These are phyloP conservation scores for Hoplodrina blanda DNA, from an alignment of 2,888 invertebrate species.

Conservation along the genomic window DNA sequence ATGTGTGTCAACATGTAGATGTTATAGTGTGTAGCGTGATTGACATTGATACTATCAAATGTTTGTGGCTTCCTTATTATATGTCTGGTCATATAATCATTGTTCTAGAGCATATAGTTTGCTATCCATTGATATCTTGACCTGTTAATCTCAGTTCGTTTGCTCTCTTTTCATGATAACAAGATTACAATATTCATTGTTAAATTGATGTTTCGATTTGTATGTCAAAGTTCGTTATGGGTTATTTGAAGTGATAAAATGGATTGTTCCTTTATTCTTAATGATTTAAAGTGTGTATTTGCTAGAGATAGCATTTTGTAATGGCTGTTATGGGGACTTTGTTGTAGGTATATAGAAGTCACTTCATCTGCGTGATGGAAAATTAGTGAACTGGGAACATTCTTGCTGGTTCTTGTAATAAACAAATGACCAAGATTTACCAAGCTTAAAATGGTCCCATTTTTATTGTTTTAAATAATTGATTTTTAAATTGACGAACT, in stretches of 20 bases:
- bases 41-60: constrained; percentile 38
- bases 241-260: constrained; percentile 39
- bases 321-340: background rate
- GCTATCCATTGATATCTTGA: constrained; percentile 24
- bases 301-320: background rate
- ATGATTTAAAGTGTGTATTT: constrained; percentile 2
- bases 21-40: constrained; percentile 11
- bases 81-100: constrained; percentile 41
- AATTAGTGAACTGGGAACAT: background rate
- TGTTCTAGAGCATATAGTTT: constrained; percentile 27
- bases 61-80: constrained; percentile 52
- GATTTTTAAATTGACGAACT: no score
- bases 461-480: no score
- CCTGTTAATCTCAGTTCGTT: constrained; percentile 26
- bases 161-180: constrained; percentile 16
- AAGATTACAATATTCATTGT: constrained; percentile 44
- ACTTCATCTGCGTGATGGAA: background rate
- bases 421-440: no score
- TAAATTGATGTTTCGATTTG: constrained; percentile 31
- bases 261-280: constrained; percentile 17
- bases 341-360: no score
- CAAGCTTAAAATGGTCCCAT: no score
- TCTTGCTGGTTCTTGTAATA: background rate
- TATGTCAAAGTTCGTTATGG: constrained; percentile 40
- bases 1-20: constrained; percentile 15